phyloP scores from a whole-genome alignment of 2,113 vertebrate genomes.

The Micromys minutus region DNA sequence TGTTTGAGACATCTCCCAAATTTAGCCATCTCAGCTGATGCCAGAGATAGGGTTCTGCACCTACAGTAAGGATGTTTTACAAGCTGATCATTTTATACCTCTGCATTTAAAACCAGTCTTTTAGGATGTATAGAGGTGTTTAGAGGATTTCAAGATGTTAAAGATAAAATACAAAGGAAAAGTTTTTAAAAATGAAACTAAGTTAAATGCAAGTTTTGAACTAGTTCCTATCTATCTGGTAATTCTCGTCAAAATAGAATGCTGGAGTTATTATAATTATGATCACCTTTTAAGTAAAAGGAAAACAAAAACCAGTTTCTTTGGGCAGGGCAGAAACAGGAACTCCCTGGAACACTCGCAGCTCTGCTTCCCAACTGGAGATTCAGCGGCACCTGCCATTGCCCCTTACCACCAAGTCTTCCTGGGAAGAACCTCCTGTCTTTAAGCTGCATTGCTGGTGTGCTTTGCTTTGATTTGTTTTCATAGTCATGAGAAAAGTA shows the following conservation, averaged over 20 bases:
- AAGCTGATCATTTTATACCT: background rate
- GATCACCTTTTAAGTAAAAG: background rate
- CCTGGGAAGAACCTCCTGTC: background rate
- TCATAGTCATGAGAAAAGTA: background rate
- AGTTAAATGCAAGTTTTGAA: background rate
- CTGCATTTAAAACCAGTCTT: slow-evolving; percentile 29
- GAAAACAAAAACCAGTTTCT: slow-evolving; percentile 6
- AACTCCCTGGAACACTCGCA: too few relatives aligned
- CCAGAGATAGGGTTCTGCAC: background rate
- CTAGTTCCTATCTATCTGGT: background rate
- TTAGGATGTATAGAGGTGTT: background rate
- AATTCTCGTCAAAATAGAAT: background rate
- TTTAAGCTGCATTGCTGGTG: too few relatives aligned
- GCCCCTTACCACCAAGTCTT: background rate
- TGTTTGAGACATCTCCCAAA: background rate
- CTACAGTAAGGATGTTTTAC: background rate
- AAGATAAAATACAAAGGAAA: slow-evolving; percentile 33
- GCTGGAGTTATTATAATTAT: background rate
- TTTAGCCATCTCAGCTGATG: background rate
- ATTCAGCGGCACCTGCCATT: background rate
- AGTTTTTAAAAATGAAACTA: background rate
- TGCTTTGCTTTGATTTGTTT: background rate
- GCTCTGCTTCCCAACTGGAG: background rate
- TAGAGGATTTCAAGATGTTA: background rate
- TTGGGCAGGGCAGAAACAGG: background rate